Evolutionary conservation across 2,888 invertebrate genomes (phyloP).

Genomic region (Gandaritis pyraliata): DNA sequence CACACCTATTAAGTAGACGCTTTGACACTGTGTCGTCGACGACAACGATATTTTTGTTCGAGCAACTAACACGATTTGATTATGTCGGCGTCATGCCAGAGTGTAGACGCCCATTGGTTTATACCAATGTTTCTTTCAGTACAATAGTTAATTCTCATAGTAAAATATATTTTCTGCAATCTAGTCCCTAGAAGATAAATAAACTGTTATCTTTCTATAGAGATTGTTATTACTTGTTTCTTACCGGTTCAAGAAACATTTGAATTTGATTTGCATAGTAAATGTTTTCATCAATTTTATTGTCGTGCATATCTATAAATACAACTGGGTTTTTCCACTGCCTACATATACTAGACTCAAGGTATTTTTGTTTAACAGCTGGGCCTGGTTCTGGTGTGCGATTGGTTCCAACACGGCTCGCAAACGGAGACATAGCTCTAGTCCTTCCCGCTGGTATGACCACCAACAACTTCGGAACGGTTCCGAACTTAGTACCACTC

Average conservation of each 20-base stretch:
- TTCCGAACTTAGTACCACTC: constrained; percentile 89
- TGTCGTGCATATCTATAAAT: constrained; percentile 5
- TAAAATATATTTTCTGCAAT: too few species aligned
- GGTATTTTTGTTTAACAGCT: constrained; percentile 73
- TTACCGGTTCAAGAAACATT: neutral
- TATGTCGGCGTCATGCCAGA: too few species aligned
- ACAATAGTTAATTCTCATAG: too few species aligned
- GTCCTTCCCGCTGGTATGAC: constrained; percentile 89
- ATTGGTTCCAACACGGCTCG: constrained; percentile 91
- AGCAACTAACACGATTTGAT: too few species aligned
- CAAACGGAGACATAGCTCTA: constrained; percentile 93
- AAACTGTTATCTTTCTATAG: neutral
- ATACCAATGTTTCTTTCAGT: too few species aligned
- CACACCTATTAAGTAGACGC: too few species aligned
- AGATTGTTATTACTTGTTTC: neutral
- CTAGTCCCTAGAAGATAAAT: neutral
- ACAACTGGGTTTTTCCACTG: neutral
- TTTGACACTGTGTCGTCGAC: too few species aligned
- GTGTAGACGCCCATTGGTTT: too few species aligned
- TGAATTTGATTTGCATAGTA: neutral
- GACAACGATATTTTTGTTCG: too few species aligned
- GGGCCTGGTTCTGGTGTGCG: constrained; percentile 89
- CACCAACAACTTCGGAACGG: constrained; percentile 76
- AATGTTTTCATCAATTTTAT: constrained; percentile 1
- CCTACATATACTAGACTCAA: neutral